Evolutionary conservation across 2,113 vertebrate genomes (phyloP).

Genomic region (Telmatochromis sp.): DNA sequence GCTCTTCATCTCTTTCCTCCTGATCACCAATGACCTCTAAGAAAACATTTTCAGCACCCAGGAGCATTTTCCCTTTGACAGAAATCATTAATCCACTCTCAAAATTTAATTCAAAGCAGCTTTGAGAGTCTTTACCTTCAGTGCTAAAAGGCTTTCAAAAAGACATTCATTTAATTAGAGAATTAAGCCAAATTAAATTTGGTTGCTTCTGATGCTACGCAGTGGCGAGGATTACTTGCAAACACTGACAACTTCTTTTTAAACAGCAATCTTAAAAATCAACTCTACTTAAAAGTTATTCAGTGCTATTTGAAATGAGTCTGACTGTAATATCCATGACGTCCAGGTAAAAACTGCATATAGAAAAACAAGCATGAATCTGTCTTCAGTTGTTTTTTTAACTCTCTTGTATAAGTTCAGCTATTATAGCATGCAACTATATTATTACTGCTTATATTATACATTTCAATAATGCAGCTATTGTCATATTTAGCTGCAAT

Average conservation of each 20-base stretch:
- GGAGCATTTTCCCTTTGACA: slow-evolving; percentile 16
- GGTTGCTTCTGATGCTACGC: neutral
- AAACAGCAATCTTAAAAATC: neutral
- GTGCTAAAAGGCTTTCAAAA: neutral
- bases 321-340: neutral
- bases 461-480: neutral
- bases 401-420: neutral
- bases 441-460: neutral
- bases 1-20: neutral
- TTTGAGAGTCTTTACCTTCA: slow-evolving; percentile 7
- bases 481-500: neutral
- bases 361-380: neutral
- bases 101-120: neutral
- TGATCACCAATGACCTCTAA: slow-evolving; percentile 27
- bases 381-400: neutral
- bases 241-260: neutral
- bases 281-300: neutral
- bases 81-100: slow-evolving; percentile 28
- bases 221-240: neutral
- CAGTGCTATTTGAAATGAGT: neutral
- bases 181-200: neutral
- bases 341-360: neutral
- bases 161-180: slow-evolving; percentile 2
- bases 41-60: neutral
- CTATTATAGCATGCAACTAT: neutral